A percentile compares a stretch with the other conserved stretches of the same genome.
Evolutionary conservation across 2,888 invertebrate genomes (phyloP).

Genomic region (Cephus rjabovi): DNA sequence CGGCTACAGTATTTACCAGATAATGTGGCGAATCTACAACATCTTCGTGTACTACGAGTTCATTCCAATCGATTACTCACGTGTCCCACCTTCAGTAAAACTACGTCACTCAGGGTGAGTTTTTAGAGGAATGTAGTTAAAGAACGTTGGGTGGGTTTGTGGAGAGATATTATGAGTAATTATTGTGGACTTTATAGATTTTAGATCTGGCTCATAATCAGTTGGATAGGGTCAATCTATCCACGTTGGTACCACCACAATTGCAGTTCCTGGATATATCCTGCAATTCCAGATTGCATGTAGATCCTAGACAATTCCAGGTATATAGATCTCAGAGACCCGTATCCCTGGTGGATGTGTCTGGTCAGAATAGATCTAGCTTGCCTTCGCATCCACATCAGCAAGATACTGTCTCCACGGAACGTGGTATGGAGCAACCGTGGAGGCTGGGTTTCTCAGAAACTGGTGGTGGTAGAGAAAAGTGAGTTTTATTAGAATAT

Average conservation of each 20-base stretch:
- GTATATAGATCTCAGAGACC: slow-evolving; percentile 83
- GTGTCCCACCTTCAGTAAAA: slow-evolving; percentile 82
- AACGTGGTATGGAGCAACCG: slow-evolving; percentile 73
- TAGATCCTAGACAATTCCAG: slow-evolving; percentile 85
- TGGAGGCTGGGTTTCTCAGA: slow-evolving; percentile 90
- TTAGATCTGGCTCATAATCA: slow-evolving; percentile 89
- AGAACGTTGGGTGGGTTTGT: neutral
- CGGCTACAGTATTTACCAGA: slow-evolving; percentile 81
- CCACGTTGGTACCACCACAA: slow-evolving; percentile 82
- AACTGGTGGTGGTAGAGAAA: slow-evolving; percentile 80
- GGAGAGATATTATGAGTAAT: neutral
- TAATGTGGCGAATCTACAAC: slow-evolving; percentile 77
- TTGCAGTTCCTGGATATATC: slow-evolving; percentile 87
- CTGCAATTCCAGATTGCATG: slow-evolving; percentile 84
- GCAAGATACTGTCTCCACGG: slow-evolving; percentile 63
- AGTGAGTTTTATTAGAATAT: slow-evolving; percentile 45
- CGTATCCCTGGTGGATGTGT: slow-evolving; percentile 86
- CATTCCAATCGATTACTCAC: slow-evolving; percentile 84
- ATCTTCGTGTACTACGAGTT: slow-evolving; percentile 80
- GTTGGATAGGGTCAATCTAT: slow-evolving; percentile 82
- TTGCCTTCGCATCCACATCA: slow-evolving; percentile 70
- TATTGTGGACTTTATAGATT: slow-evolving; percentile 63
- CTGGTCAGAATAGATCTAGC: slow-evolving; percentile 79
- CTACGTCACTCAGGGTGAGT: slow-evolving; percentile 75
- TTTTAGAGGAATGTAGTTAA: neutral